Evolutionary conservation across 2,113 vertebrate species (phyloP).

Genomic region (Regulus satrapa): DNA sequence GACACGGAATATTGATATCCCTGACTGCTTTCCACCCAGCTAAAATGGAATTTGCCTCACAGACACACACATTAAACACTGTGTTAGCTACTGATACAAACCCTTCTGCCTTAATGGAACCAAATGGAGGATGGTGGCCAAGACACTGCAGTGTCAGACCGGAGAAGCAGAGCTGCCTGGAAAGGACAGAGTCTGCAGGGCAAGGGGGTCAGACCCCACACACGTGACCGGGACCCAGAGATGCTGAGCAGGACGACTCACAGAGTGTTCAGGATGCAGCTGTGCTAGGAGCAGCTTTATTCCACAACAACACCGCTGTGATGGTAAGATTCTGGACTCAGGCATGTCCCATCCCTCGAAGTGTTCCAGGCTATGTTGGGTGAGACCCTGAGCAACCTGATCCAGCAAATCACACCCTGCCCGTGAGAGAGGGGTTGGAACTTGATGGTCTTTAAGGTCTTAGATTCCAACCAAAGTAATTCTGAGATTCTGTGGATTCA

Average conservation of each 20-base stretch:
- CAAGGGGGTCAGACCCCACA: background rate
- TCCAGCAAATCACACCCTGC: background rate
- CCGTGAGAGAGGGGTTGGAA: background rate
- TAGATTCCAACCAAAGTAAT: background rate
- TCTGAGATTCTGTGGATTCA: background rate
- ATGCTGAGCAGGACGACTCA: background rate
- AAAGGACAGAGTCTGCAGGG: background rate
- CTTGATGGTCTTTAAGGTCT: background rate
- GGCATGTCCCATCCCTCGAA: background rate
- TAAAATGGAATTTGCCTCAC: slow-evolving; percentile 47
- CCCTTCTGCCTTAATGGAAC: background rate
- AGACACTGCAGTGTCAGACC: background rate
- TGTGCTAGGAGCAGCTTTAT: background rate
- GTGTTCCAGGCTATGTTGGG: background rate
- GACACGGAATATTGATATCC: background rate
- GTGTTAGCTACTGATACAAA: background rate
- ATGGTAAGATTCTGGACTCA: background rate
- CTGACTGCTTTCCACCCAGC: background rate
- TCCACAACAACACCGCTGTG: background rate
- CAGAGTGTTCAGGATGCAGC: background rate
- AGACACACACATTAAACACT: background rate
- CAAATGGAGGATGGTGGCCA: background rate
- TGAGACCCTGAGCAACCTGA: background rate
- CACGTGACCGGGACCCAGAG: background rate
- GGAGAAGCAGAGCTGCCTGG: background rate